A percentile compares a stretch with the other conserved stretches of the same genome.
phyloP scores from a whole-genome alignment of 2,888 invertebrate species.

The Chrysina gloriosa region DNA sequence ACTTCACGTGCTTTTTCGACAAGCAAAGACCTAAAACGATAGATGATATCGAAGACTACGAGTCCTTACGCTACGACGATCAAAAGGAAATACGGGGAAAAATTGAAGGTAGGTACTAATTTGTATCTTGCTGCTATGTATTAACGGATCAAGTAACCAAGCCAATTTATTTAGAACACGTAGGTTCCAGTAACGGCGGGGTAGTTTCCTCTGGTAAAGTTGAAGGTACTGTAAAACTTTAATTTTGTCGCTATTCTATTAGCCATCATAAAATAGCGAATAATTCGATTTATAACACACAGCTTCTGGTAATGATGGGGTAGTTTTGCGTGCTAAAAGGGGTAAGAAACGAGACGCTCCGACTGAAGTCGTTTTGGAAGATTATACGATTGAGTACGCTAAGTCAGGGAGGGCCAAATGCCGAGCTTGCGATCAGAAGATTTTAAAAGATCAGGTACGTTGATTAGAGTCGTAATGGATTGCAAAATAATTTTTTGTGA shows the following conservation, averaged over 20 bases:
- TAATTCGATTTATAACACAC: no score
- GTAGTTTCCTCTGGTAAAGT: no score
- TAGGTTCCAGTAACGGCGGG: no score
- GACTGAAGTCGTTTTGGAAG: conserved; percentile 66
- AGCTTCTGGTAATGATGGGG: conserved; percentile 59
- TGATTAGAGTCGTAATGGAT: background rate
- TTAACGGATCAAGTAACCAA: no score
- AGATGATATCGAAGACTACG: conserved; percentile 84
- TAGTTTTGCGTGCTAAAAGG: conserved; percentile 66
- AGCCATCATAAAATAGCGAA: no score
- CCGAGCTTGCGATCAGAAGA: conserved; percentile 85
- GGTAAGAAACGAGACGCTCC: conserved; percentile 65
- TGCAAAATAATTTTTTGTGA: background rate
- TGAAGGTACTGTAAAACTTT: conserved; percentile 19
- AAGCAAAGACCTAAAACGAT: conserved; percentile 80
- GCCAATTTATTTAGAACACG: no score
- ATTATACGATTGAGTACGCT: conserved; percentile 86
- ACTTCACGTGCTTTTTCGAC: conserved; percentile 86
- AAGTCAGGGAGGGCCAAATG: conserved; percentile 86
- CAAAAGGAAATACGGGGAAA: conserved; percentile 76
- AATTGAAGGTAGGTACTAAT: conserved; percentile 28
- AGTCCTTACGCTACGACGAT: conserved; percentile 83
- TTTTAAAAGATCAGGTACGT: conserved; percentile 72
- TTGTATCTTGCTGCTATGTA: no score
- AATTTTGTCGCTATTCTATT: no score